Evolutionary conservation across 2,888 invertebrate species (phyloP), one percentile per base, ranked within the genome.

Genomic region (Chymomyza caudatula): DNA sequence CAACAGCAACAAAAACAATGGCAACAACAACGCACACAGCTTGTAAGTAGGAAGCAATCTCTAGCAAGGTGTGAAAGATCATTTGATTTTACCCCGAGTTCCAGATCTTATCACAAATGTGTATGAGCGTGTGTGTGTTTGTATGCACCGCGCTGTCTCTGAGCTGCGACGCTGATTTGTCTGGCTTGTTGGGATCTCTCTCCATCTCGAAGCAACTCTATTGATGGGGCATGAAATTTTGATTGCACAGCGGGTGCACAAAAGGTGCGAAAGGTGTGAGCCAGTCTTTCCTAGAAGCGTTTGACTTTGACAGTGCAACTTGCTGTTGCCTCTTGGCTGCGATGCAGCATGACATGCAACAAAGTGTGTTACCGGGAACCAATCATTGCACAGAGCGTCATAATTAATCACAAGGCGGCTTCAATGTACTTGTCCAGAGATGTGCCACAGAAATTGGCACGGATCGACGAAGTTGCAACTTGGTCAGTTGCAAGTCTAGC

Each of bases 321-420:
- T 15, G 47, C 47, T n/a, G 4, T 17, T 47, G 47, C 47, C 11
- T 4, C 37, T 37, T 37, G 37, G 11, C 37, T 37, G 5, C 37
- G 5, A 17, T 37, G 11, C 29, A 37, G 29, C 29, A 37, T 60
- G 73, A 25, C 77, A 67, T 74, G 75, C 68, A 67, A 63, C 53
- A 60, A 61, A 72, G 63, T 77, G 29, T 37, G 8, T 77, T 80
- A 85, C 75, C 78, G 64, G 69, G 86, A 86, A 80, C 80, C 80
- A 80, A 80, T 80, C 80, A 84, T 77, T 77, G 84, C 62, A 62
- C 53, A 60, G n/a, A n/a, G 76, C 71, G 71, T 62, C 75, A 66
- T 85, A 73, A 80, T 80, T 80, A 80, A 86, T 80, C 85, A 84
- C 65, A 83, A 63, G 78, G 81, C 69, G 72, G 73, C 20, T 58